Evolutionary conservation across 2,113 vertebrate species (phyloP).

Genomic region (human (Homo sapiens)): DNA sequence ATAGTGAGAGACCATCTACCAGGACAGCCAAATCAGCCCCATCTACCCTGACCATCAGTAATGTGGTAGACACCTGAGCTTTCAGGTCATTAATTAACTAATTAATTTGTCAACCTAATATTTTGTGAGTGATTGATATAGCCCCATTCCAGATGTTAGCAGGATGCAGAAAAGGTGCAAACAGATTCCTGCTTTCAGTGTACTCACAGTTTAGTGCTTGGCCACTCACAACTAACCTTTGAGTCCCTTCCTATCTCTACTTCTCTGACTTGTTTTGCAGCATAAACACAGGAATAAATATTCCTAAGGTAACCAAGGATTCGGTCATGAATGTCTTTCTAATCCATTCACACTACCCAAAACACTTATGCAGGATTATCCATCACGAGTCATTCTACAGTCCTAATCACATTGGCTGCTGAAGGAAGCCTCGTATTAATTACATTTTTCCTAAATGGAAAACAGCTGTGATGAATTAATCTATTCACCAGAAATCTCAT

Average conservation of each 20-base stretch:
- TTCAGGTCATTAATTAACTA: neutral
- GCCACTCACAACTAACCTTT: neutral
- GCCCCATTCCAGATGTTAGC: neutral
- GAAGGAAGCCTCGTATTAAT: conserved; percentile 37
- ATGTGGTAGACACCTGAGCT: neutral
- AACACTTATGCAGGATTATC: neutral
- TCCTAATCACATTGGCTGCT: conserved; percentile 7
- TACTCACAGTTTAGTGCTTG: neutral
- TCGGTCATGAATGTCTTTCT: conserved; percentile 40
- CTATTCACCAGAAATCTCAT: conserved; percentile 14
- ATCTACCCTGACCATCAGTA: neutral
- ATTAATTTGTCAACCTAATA: neutral
- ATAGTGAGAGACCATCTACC: neutral
- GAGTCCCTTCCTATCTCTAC: neutral
- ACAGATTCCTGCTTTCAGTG: neutral
- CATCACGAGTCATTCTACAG: conserved; percentile 38
- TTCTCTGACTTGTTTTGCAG: conserved; percentile 38
- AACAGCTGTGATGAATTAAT: conserved; percentile 61
- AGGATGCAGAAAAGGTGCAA: neutral
- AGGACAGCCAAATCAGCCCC: neutral
- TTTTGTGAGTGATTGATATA: neutral
- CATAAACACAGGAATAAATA: conserved; percentile 28
- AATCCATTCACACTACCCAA: neutral
- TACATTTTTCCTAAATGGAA: conserved; percentile 35
- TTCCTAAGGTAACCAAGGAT: neutral